phyloP scores from a whole-genome alignment of 1,140 invertebrate species.

The Samia ricini region DNA sequence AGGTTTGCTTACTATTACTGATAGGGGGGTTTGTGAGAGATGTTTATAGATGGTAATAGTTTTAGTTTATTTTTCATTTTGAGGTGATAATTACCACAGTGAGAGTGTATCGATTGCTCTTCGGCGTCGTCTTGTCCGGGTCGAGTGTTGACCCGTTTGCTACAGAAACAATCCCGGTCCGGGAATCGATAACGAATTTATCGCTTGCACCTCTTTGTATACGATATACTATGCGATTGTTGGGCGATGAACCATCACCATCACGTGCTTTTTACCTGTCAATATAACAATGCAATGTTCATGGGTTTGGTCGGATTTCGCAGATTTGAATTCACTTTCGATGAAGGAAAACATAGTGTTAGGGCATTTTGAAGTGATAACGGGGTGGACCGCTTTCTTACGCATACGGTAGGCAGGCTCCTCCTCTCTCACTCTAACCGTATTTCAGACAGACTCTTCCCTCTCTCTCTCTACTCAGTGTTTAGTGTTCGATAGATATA shows the following conservation, averaged over 20 bases:
- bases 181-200: conserved; percentile 94
- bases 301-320: not conserved
- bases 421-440: too few relatives aligned
- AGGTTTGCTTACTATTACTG: too few relatives aligned
- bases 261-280: conserved; percentile 88
- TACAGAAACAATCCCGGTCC: conserved; percentile 90
- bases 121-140: conserved; percentile 90
- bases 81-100: conserved; percentile 78
- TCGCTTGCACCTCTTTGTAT: conserved; percentile 92
- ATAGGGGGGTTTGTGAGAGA: too few relatives aligned
- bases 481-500: too few relatives aligned
- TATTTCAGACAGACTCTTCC: too few relatives aligned
- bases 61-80: too few relatives aligned
- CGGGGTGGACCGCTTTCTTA: too few relatives aligned
- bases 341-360: too few relatives aligned
- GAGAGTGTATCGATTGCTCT: conserved; percentile 82
- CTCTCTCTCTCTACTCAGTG: too few relatives aligned
- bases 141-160: conserved; percentile 92
- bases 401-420: too few relatives aligned
- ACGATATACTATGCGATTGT: conserved; percentile 92
- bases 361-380: not conserved
- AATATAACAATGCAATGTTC: conserved; percentile 12
- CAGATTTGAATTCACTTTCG: not conserved
- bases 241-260: conserved; percentile 90
- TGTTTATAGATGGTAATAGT: too few relatives aligned